Evolutionary conservation across 2,888 invertebrate genomes (phyloP).

Genomic region (Neuroscelio doddi): DNA sequence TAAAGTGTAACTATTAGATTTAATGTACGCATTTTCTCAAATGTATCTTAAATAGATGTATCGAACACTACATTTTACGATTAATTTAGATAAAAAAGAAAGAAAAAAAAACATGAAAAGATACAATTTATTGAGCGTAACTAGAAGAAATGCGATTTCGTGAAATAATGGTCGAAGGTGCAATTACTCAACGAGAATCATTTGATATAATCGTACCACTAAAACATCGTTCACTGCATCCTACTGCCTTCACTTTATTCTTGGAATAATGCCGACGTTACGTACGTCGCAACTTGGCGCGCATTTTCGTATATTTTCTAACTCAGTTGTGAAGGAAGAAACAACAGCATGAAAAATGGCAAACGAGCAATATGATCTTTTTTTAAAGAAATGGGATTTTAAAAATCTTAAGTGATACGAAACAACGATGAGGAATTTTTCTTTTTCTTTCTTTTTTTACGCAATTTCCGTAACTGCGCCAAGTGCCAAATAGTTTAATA

Average conservation of each 20-base stretch:
- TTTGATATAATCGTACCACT: conserved; percentile 13
- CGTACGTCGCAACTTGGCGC: conserved; percentile 27
- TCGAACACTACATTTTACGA: no score
- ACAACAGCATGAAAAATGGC: conserved; percentile 24
- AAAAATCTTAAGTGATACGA: conserved; percentile 22
- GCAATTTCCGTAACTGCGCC: background rate
- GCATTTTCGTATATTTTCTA: conserved; percentile 17
- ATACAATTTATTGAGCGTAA: no score
- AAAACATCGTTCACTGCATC: conserved; percentile 13
- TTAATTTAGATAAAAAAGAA: no score
- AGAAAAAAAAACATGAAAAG: no score
- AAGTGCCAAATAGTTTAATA: conserved; percentile 6
- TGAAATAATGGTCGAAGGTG: background rate
- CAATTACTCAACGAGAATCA: conserved; percentile 22
- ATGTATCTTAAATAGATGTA: no score
- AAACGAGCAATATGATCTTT: conserved; percentile 27
- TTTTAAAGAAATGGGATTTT: conserved; percentile 11
- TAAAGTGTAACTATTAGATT: no score
- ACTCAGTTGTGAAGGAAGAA: conserved; percentile 14
- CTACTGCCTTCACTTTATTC: conserved; percentile 8
- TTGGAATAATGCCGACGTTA: conserved; percentile 23
- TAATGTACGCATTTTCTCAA: no score
- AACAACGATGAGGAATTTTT: no score
- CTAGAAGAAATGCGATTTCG: background rate
- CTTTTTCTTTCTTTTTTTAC: background rate